Evolutionary conservation across 2,888 invertebrate genomes (phyloP).

Genomic region (Notocelia uddmanniana): DNA sequence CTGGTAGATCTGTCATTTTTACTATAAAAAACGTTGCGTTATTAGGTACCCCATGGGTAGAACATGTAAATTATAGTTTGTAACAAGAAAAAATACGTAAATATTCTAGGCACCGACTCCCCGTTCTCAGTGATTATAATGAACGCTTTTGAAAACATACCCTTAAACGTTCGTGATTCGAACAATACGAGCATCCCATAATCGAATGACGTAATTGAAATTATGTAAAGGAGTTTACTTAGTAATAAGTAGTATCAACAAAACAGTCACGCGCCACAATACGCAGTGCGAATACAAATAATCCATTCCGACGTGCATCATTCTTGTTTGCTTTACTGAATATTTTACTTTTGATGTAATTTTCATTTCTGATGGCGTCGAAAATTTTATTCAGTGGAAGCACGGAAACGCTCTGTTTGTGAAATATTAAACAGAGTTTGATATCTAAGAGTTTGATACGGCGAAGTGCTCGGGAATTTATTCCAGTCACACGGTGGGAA

Average conservation of each 20-base stretch:
- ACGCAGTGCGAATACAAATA: slow-evolving; percentile 77
- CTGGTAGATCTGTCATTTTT: too few species aligned
- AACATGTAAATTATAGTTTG: too few species aligned
- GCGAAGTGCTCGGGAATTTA: slow-evolving; percentile 28
- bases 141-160: slow-evolving; percentile 5
- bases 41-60: too few species aligned
- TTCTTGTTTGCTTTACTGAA: slow-evolving; percentile 62
- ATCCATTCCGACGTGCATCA: slow-evolving; percentile 66
- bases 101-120: not conserved
- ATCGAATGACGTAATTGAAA: slow-evolving; percentile 74
- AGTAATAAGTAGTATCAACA: slow-evolving; percentile 67
- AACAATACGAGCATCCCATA: slow-evolving; percentile 56
- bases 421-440: slow-evolving; percentile 44
- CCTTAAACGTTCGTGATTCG: slow-evolving; percentile 55
- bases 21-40: too few species aligned
- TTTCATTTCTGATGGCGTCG: slow-evolving; percentile 59
- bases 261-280: slow-evolving; percentile 69
- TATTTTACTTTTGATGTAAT: slow-evolving; percentile 62
- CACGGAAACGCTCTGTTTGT: slow-evolving; percentile 43
- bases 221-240: slow-evolving; percentile 68
- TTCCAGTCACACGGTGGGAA: slow-evolving; percentile 27
- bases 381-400: slow-evolving; percentile 52
- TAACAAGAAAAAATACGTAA: too few species aligned
- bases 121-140: not conserved
- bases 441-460: slow-evolving; percentile 44